Evolutionary conservation across 30 jellyfish, hydroid and myxozoan genomes (phyloP).

Genomic region (Turritopsis dohrnii): DNA sequence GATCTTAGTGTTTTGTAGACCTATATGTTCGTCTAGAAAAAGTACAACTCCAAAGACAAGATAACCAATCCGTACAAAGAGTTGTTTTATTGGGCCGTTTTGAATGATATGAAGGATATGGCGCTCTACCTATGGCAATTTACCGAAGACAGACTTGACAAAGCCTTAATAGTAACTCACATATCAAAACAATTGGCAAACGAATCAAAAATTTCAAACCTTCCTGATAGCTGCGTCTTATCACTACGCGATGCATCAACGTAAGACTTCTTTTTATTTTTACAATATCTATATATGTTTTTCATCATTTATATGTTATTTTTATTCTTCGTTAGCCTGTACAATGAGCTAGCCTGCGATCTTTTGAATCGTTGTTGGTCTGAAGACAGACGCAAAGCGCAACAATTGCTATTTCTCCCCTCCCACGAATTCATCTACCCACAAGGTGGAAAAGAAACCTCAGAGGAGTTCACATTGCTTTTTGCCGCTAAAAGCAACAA

Average conservation of each 20-base stretch:
- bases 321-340: constrained; percentile 24
- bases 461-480: constrained; percentile 12
- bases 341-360: constrained; percentile 45
- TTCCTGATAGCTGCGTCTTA: constrained; percentile 42
- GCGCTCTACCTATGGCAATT: constrained; percentile 63
- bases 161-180: constrained; percentile 60
- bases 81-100: constrained; percentile 79
- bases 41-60: background rate
- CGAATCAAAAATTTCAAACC: constrained; percentile 38
- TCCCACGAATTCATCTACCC: constrained; percentile 46
- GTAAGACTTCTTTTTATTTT: background rate
- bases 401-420: constrained; percentile 45
- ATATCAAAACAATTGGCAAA: constrained; percentile 46
- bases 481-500: constrained; percentile 67
- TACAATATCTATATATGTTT: background rate
- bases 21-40: background rate
- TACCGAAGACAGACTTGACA: constrained; percentile 66
- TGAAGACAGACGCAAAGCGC: constrained; percentile 40
- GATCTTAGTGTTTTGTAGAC: background rate
- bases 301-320: background rate
- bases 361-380: constrained; percentile 55
- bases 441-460: background rate
- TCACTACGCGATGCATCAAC: background rate
- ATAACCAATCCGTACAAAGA: constrained; percentile 44
- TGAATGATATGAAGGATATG: constrained; percentile 63